Base-by-base conservation (phyloP, 2,797 vertebrate genomes). In the Mus minutoides region DNA sequence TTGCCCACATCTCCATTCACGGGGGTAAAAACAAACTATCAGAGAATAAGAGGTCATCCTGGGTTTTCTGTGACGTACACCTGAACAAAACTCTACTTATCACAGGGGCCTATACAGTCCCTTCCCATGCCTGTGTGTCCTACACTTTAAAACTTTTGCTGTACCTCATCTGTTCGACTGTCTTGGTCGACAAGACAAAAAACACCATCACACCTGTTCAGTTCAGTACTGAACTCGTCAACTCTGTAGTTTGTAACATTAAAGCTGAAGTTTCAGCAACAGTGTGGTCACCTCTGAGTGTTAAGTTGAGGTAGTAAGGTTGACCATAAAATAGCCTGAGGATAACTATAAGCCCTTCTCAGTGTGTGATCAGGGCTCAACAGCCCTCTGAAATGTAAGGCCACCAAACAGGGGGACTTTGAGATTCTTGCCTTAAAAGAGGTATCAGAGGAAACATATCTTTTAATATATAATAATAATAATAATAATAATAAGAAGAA, bases 231-330 rank as follows among this genome's bases (percentile, higher is more conserved):
- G 71, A 34, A 29, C n/a, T 9, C 49, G 12, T 49, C 14, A 24
- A 13, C 54, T 88, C 82, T 40, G 49, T 43, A 31, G 16, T 52
- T 67, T 34, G 11, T 78, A 49, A 64, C 6, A 78, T 0, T 40
- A 56, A 93, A 14, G 54, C 77, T 40, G 91, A 49, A 89, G 73
- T 4, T 46, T 94, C 37, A 37, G 22, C 22, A 58, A 69, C 9
- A 7, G 21, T 43, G 19, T 22, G 31, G 26, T 56, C 73, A n/a
- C 46, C 71, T 90, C 69, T 31, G 3, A 78, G 88, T 92, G 40
- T 92, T 86, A 88, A 82, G 26, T 60, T 94, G 37, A 17, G 75
- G 71, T 87, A 52, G 89, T 56, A 87, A 84, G 69, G 60, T 24
- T 89, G 58, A 94, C 56, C 79, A 31, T 80, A 77, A 76, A 91